phyloP scores from a whole-genome alignment of 1,140 invertebrate species.

The Saccostrea glomerata region DNA sequence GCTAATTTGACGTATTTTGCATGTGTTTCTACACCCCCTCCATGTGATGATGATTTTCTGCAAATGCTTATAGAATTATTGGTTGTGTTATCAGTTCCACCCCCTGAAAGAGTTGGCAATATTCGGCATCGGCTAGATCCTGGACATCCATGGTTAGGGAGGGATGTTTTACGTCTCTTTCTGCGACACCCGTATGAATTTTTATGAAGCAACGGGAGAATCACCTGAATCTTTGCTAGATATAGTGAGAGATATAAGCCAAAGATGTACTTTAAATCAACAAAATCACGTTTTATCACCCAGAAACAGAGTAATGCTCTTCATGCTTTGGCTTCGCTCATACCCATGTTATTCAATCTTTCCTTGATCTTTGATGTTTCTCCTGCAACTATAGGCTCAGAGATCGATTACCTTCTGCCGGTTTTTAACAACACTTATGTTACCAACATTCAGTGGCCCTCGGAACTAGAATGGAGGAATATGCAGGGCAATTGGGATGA shows the following conservation, averaged over 20 bases:
- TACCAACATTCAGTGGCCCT: background rate
- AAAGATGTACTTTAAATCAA: background rate
- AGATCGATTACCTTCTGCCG: background rate
- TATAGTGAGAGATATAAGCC: background rate
- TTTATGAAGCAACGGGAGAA: background rate
- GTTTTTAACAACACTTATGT: constrained; percentile 3
- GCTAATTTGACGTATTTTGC: background rate
- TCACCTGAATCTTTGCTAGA: background rate
- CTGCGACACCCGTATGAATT: background rate
- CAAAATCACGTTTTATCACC: background rate
- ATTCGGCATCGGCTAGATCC: constrained; percentile 2
- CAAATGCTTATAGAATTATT: constrained; percentile 3
- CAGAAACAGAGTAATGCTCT: background rate
- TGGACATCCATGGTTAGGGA: background rate
- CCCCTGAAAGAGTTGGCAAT: background rate
- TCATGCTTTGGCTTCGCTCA: constrained; percentile 1
- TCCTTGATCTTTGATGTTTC: background rate
- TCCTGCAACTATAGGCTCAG: background rate
- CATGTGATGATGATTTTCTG: background rate
- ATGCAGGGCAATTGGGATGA: background rate
- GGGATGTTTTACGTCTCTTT: background rate
- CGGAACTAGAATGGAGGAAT: background rate
- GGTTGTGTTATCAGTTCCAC: background rate
- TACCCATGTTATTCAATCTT: background rate
- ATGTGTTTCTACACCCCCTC: constrained; percentile 1